phyloP scores from a whole-genome alignment of 2,888 invertebrate genomes.

The Drosophila suboccidentalis region DNA sequence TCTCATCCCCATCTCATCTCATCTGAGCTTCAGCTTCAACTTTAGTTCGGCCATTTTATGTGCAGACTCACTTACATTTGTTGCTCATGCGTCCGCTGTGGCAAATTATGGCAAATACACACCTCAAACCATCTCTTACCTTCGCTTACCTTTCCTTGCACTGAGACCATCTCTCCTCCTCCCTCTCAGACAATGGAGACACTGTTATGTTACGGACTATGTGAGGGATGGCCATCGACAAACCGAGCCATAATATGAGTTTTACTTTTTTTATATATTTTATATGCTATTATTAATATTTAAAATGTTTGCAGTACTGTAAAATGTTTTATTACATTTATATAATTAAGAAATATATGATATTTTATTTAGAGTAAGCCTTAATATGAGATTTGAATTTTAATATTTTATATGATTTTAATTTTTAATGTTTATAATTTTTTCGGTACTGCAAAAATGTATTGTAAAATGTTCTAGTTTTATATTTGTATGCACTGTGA shows the following conservation, averaged over 20 bases:
- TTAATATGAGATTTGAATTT: too few species aligned
- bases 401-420: too few species aligned
- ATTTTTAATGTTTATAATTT: too few species aligned
- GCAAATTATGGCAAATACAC: conserved; percentile 84
- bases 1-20: conserved; percentile 4
- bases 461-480: too few species aligned
- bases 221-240: conserved; percentile 2
- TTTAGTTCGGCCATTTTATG: conserved; percentile 34
- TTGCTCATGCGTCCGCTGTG: conserved; percentile 74
- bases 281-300: too few species aligned
- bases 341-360: too few species aligned
- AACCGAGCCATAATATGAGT: not conserved
- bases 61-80: conserved; percentile 32
- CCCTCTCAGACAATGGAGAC: conserved; percentile 40
- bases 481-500: too few species aligned
- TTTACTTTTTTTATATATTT: too few species aligned
- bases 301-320: too few species aligned
- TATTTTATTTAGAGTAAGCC: too few species aligned
- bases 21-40: not conserved
- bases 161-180: not conserved
- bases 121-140: conserved; percentile 59
- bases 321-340: too few species aligned
- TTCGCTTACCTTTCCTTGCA: conserved; percentile 23
- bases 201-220: conserved; percentile 24
- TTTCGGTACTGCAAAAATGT: too few species aligned